phyloP scores from a whole-genome alignment of 2,797 vertebrate species.

The Catharus ustulatus region DNA sequence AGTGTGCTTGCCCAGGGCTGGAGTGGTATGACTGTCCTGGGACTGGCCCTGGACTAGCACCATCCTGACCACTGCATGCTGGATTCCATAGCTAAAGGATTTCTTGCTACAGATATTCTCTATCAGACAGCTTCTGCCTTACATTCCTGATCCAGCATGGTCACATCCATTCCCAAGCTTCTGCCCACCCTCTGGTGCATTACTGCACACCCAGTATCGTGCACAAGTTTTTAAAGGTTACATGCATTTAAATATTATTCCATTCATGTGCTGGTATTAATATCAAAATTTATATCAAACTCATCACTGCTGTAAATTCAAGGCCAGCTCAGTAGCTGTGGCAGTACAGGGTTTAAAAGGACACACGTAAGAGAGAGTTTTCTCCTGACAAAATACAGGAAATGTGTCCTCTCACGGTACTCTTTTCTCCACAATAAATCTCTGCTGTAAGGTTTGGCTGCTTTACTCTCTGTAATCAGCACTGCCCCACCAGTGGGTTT shows the following conservation, averaged over 20 bases:
- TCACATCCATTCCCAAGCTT: not conserved
- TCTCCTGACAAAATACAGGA: not conserved
- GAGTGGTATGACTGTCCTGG: not conserved
- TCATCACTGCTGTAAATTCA: not conserved
- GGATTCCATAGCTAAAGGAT: not conserved
- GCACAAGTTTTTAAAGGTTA: not conserved
- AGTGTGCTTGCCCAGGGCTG: not conserved
- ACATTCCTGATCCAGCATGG: not conserved
- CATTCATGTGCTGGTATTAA: not conserved
- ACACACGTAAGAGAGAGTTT: not conserved
- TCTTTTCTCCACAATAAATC: not conserved
- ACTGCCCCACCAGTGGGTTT: not conserved
- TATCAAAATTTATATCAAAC: not conserved
- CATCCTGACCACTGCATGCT: not conserved
- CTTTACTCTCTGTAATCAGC: not conserved
- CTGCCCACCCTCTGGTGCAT: not conserved
- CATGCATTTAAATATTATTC: not conserved
- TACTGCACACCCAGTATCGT: not conserved
- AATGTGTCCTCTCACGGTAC: not conserved
- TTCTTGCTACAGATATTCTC: not conserved
- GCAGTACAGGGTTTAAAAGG: not conserved
- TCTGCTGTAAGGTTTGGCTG: not conserved
- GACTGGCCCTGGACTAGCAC: not conserved
- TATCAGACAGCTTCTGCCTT: not conserved
- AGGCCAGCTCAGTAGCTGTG: not conserved